Conservation (phyloP, 2,888 invertebrate genomes). For the Atrina japonica region DNA sequence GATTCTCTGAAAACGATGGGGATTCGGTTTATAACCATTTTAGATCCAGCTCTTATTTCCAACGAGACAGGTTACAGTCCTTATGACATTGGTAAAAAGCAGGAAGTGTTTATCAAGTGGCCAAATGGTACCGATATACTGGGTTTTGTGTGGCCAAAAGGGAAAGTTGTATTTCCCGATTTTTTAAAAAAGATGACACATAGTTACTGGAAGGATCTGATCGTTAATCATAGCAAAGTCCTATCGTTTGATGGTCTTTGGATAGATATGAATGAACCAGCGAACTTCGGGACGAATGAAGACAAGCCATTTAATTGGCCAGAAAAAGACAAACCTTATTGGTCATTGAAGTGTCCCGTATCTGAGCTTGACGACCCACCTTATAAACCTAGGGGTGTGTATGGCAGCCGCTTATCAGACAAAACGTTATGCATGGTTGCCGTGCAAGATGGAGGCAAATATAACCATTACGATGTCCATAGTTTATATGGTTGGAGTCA, state of each 20-base stretch:
- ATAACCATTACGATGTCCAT: constrained; percentile 77
- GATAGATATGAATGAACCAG: constrained; percentile 82
- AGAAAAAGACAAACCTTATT: constrained; percentile 69
- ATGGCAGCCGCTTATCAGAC: constrained; percentile 61
- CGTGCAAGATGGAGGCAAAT: constrained; percentile 78
- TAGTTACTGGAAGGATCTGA: constrained; percentile 70
- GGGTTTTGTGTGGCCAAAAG: constrained; percentile 78
- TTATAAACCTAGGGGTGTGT: constrained; percentile 66
- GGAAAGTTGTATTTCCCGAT: constrained; percentile 77
- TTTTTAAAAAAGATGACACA: constrained; percentile 67
- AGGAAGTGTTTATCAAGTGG: constrained; percentile 75
- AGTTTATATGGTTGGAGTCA: constrained; percentile 83
- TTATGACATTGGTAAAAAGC: constrained; percentile 62
- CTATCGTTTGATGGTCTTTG: constrained; percentile 77
- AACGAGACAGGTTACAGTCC: constrained; percentile 68
- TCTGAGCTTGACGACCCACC: constrained; percentile 72
- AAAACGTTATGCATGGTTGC: constrained; percentile 76
- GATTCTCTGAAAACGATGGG: constrained; percentile 59
- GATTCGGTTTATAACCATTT: constrained; percentile 70
- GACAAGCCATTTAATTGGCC: constrained; percentile 78
- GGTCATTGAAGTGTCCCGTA: constrained; percentile 75
- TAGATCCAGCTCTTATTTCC: constrained; percentile 71
- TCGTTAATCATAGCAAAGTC: constrained; percentile 60
- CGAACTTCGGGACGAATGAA: constrained; percentile 80
- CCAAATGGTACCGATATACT: constrained; percentile 66